Base-by-base conservation (phyloP, 2,888 invertebrate genomes). In the Opisthograptis luteolata region DNA sequence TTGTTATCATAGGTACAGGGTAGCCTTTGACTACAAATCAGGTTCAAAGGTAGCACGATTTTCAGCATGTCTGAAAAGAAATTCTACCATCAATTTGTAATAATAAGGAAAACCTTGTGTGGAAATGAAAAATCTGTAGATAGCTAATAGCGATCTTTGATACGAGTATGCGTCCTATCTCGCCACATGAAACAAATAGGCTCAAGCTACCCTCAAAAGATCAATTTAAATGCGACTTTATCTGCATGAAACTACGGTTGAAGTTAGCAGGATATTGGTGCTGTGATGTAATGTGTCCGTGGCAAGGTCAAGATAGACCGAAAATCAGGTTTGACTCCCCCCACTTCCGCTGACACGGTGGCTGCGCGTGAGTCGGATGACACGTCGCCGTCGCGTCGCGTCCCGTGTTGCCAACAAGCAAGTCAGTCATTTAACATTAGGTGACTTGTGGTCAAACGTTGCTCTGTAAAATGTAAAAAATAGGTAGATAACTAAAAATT, bases 81-180 rank as follows among this genome's bases (percentile, higher is more conserved):
- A 59, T 57, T 41, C 24, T 30, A 47, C 53, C 36, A 61, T 56
- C 67, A 68, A 76, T 73, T 70, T 64, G 13, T 8, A n/a, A n/a
- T 64, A 75, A 86, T 70, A 76, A 87, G 87, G 84, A 87, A 87
- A 85, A 80, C 67, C 68, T 64, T 68, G 80, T 71, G 83, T 87
- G 90, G 89, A 88, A 89, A 89, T 87, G 90, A 89, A 89, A 89
- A 88, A 84, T 85, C 78, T 78, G 77, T 79, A 80, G 79, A 83
- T 84, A 84, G 80, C 76, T 3, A 24, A 24, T n/a, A n/a, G n/a
- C 22, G 73, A 79, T 80, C 74, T 73, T 70, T 63, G 66, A 68
- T 62, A 66, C 68, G n/a, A n/a, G n/a, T 68, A 80, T 81, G 76
- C 81, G 79, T 79, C 78, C 74, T 70, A 60, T n/a, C 2, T 24